phyloP scores from a whole-genome alignment of 2,888 invertebrate species.

The Synanthedon formicaeformis region DNA sequence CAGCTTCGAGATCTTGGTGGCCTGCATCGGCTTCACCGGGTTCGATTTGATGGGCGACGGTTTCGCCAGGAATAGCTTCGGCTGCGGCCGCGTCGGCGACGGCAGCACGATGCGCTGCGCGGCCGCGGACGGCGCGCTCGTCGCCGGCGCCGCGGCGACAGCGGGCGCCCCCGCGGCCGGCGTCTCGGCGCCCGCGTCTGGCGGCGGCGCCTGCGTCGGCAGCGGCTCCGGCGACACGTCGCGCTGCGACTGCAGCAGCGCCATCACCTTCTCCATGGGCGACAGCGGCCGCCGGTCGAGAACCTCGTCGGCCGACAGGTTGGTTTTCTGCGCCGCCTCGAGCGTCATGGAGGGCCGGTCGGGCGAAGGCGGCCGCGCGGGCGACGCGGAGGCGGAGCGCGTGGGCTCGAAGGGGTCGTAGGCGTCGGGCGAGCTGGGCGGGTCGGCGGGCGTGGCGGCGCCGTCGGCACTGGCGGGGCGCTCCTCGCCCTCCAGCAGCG shows the following conservation, averaged over 20 bases:
- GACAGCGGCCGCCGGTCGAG: slow-evolving; percentile 61
- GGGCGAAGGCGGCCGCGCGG: slow-evolving; percentile 14
- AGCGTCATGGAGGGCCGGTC: slow-evolving; percentile 43
- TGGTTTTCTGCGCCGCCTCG: slow-evolving; percentile 61
- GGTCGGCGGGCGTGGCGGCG: slow-evolving; percentile 44
- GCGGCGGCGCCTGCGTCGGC: slow-evolving; percentile 17
- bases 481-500: slow-evolving; percentile 69
- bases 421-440: slow-evolving; percentile 79
- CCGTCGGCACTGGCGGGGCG: slow-evolving; percentile 73
- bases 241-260: slow-evolving; percentile 66
- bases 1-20: slow-evolving; percentile 27
- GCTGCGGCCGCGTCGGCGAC: slow-evolving; percentile 55
- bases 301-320: slow-evolving; percentile 59
- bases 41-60: slow-evolving; percentile 69
- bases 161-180: slow-evolving; percentile 34
- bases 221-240: slow-evolving; percentile 17
- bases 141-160: slow-evolving; percentile 23
- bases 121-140: slow-evolving; percentile 17
- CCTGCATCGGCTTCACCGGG: slow-evolving; percentile 69
- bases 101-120: slow-evolving; percentile 60
- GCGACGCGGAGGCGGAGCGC: slow-evolving; percentile 76
- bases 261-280: slow-evolving; percentile 72
- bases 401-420: slow-evolving; percentile 95
- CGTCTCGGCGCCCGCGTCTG: slow-evolving; percentile 13
- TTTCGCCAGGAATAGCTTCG: slow-evolving; percentile 66